phyloP scores from a whole-genome alignment of 2,113 vertebrate genomes.

The Paradisaea rubra region DNA sequence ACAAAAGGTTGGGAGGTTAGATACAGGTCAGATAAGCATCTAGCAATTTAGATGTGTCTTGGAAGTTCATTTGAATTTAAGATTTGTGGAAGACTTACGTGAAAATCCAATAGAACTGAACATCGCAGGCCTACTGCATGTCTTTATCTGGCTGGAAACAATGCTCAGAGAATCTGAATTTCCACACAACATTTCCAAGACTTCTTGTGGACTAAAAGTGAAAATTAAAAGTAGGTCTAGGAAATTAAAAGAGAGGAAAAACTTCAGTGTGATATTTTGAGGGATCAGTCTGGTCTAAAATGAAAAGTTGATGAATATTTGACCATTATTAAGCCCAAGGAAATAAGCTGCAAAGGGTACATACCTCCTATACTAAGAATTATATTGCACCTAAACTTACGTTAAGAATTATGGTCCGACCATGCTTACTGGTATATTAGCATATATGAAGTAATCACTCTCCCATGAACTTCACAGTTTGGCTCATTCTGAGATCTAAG shows the following conservation, averaged over 20 bases:
- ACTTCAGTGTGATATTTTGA: neutral
- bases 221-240: neutral
- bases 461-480: neutral
- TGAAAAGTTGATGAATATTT: neutral
- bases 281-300: neutral
- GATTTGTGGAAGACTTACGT: neutral
- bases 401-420: neutral
- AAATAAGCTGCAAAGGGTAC: neutral
- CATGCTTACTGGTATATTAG: neutral
- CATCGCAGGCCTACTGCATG: neutral
- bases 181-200: neutral
- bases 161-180: neutral
- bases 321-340: neutral
- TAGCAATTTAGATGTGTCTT: neutral
- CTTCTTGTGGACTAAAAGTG: neutral
- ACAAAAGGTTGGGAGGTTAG: constrained; percentile 39
- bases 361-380: neutral
- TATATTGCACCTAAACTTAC: neutral
- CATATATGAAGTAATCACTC: neutral
- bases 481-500: neutral
- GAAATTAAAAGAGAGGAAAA: neutral
- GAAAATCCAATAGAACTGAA: neutral
- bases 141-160: neutral
- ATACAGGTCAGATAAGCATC: constrained; percentile 17
- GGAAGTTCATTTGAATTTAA: constrained; percentile 16